Percentiles rank a stretch among this genome's conserved stretches.
Conservation (phyloP, 1,140 invertebrate genomes). For the Drosophila leontia region DNA sequence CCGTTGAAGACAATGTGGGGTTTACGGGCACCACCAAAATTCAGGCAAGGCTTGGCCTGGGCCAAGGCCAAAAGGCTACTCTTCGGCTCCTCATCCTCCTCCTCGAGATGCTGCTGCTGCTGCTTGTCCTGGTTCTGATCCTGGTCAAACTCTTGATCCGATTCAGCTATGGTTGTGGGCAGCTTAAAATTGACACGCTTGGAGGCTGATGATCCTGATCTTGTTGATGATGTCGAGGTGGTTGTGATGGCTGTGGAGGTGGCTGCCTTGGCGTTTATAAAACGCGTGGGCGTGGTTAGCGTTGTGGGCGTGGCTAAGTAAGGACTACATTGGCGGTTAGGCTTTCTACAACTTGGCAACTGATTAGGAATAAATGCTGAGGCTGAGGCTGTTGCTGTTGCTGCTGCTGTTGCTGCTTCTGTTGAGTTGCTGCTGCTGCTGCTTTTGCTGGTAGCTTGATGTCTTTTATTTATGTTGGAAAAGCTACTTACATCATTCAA, state of each 20-base stretch:
- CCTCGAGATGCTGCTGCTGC: constrained; percentile 6
- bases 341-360: constrained; percentile 44
- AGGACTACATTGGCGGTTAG: constrained; percentile 42
- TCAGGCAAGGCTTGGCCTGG: constrained; percentile 4
- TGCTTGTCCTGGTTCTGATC: constrained; percentile 26
- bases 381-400: constrained; percentile 17
- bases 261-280: constrained; percentile 68
- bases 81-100: not conserved
- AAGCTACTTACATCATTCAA: constrained; percentile 81
- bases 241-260: constrained; percentile 16
- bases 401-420: constrained; percentile 26
- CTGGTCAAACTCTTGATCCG: constrained; percentile 54
- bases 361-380: constrained; percentile 39
- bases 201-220: not conserved
- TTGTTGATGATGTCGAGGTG: constrained; percentile 4
- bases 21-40: constrained; percentile 23
- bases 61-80: constrained; percentile 26
- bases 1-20: constrained; percentile 89
- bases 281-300: constrained; percentile 75
- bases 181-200: constrained; percentile 80
- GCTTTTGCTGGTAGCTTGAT: constrained; percentile 69
- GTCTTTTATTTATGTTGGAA: constrained; percentile 70
- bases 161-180: constrained; percentile 65
- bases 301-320: constrained; percentile 61
- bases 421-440: constrained; percentile 20